Evolutionary conservation across 2,797 vertebrate genomes (phyloP).

Genomic region (Manis pentadactyla): DNA sequence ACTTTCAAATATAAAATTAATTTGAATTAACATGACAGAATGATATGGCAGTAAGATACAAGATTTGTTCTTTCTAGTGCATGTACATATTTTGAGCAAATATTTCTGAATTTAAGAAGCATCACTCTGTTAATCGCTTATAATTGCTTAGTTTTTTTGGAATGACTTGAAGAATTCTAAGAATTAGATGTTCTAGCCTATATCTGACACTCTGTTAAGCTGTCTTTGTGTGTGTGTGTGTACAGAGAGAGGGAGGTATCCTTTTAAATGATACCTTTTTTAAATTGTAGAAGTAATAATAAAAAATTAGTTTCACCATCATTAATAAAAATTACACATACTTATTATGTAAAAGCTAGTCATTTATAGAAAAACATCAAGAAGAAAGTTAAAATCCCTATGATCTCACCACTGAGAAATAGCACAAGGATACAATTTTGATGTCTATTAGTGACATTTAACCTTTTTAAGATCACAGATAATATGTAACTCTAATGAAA

Average conservation of each 20-base stretch:
- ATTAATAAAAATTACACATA: conserved; percentile 25
- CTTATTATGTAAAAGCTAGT: conserved; percentile 25
- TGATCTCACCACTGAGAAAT: neutral
- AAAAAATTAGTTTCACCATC: neutral
- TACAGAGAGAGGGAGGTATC: neutral
- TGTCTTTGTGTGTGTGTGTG: neutral
- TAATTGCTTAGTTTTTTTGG: conserved; percentile 15
- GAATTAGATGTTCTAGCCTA: neutral
- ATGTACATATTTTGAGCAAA: neutral
- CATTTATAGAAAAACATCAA: neutral
- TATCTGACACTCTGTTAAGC: neutral
- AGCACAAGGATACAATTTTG: neutral
- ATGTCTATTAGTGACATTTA: neutral
- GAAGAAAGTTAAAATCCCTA: conserved; percentile 1
- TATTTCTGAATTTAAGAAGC: conserved; percentile 33
- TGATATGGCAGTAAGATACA: neutral
- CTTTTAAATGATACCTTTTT: conserved; percentile 20
- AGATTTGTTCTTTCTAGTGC: neutral
- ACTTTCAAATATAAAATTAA: neutral
- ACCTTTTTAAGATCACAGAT: neutral
- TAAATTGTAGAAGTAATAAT: neutral
- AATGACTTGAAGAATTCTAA: neutral
- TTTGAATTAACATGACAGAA: neutral
- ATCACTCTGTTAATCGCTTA: neutral
- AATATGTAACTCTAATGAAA: conserved; percentile 36